Conservation (phyloP, 1,140 invertebrate genomes). For the Agraylea sexmaculata region DNA sequence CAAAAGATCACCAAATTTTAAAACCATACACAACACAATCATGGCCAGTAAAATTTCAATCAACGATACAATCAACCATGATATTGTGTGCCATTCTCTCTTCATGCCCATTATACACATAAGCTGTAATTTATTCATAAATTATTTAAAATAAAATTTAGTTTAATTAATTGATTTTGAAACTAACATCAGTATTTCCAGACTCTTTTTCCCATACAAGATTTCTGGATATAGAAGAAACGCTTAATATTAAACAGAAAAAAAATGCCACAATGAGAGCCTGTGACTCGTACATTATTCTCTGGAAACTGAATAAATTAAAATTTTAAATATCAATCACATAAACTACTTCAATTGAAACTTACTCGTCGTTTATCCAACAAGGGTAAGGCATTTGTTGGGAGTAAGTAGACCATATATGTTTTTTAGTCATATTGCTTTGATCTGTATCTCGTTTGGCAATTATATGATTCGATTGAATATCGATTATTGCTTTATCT, state of each 20-base stretch:
- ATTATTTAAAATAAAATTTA: constrained; percentile 4
- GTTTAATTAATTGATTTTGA: constrained; percentile 9
- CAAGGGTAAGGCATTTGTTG: constrained; percentile 58
- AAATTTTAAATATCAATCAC: constrained; percentile 2
- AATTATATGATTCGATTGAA: constrained; percentile 12
- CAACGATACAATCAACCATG: constrained; percentile 47
- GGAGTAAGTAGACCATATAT: constrained; percentile 45
- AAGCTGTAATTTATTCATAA: constrained; percentile 40
- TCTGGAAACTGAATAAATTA: constrained; percentile 42
- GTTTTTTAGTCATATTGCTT: constrained; percentile 15
- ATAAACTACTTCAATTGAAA: constrained; percentile 17
- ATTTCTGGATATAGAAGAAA: constrained; percentile 47
- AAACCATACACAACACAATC: constrained; percentile 35
- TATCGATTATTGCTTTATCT: constrained; percentile 47
- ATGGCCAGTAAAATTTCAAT: constrained; percentile 42
- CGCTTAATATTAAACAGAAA: constrained; percentile 48
- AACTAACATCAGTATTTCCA: constrained; percentile 48
- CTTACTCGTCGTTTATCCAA: constrained; percentile 48
- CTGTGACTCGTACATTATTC: constrained; percentile 51
- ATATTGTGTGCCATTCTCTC: constrained; percentile 44
- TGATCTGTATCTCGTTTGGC: constrained; percentile 20
- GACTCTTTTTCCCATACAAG: constrained; percentile 54
- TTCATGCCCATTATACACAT: constrained; percentile 58
- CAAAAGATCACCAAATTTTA: constrained; percentile 42
- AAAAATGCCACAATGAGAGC: constrained; percentile 48